These are phyloP conservation scores for Agonopterix heracliana DNA, from an alignment of 2,888 invertebrate species.

Conservation along the genomic window DNA sequence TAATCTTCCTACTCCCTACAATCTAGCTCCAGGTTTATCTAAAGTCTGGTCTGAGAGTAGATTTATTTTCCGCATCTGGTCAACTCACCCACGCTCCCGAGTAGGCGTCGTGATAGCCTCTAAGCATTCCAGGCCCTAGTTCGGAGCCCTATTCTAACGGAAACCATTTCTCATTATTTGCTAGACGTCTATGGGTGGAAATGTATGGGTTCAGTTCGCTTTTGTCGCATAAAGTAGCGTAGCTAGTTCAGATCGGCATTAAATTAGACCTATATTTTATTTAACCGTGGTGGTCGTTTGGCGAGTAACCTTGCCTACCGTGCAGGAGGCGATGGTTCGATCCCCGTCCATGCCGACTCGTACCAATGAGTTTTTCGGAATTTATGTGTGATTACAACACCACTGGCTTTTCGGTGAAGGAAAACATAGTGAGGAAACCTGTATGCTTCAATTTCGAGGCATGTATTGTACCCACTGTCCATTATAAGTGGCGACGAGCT, in stretches of 20 bases:
- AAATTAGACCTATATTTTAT: background rate
- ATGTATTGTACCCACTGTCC: too few relatives aligned
- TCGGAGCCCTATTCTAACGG: constrained; percentile 21
- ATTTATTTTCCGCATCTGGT: constrained; percentile 18
- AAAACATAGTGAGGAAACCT: too few relatives aligned
- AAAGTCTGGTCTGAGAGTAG: constrained; percentile 2
- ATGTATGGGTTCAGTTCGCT: background rate
- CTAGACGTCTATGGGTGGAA: constrained; percentile 20
- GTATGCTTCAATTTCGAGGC: too few relatives aligned
- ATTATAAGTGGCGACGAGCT: too few relatives aligned
- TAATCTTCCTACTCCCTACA: background rate
- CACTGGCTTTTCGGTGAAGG: too few relatives aligned
- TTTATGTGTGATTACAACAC: too few relatives aligned
- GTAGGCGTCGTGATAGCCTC: constrained; percentile 29
- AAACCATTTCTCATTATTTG: constrained; percentile 31
- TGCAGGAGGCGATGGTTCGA: too few relatives aligned
- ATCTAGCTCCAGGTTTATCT: background rate
- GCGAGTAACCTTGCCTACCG: too few relatives aligned
- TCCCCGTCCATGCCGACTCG: too few relatives aligned
- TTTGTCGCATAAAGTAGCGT: background rate
- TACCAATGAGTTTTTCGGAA: too few relatives aligned
- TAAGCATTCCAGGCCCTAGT: constrained; percentile 17
- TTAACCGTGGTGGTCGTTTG: too few relatives aligned
- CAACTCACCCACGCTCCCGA: constrained; percentile 23
- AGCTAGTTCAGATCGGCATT: constrained; percentile 12